Evolutionary conservation across 2,113 vertebrate species (phyloP), one percentile per base, ranked within the genome.

Genomic region (Oryzias woworae): DNA sequence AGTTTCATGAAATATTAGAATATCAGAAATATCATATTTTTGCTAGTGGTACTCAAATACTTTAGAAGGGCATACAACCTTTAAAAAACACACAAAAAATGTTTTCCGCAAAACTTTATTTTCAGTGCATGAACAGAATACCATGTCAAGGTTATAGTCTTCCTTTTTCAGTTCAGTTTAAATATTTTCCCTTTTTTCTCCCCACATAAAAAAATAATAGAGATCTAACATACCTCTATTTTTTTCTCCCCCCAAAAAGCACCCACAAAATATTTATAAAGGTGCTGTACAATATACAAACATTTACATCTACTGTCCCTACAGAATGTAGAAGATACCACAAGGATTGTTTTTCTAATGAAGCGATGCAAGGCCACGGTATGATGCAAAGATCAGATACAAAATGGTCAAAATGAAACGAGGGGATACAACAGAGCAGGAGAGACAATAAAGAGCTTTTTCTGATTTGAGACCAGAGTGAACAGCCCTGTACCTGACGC

Each of bases 211-310:
- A 98, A 99, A 97, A 99, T 98, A 98, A 98, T 95, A 88, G 90
- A 93, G 7, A 95, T 97, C 95, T 86, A 77, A 87, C 90, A 92
- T 79, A 90, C 87, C 79, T 90, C 86, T 92, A 83, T 86, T 83
- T 72, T 79, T 59, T 53, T 42, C 28, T 49, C 69, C 75, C 85
- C 79, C 75, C 73, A 87, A 86, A 88, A 78, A 89, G 80, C 81
- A 90, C 84, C 88, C 84, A 73, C 78, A 69, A 87, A 89, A 88
- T 94, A 88, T 94, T 94, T 96, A 97, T 95, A 98, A 98, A 98
- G 94, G 91, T 94, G 93, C 94, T 99, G 96, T 98, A 98, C 96
- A 99, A 88, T 96, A 94, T 98, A 95, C 93, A 96, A 98, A 97
- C 94, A 96, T 97, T 96, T 96, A 97, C 95, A 98, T 92, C 93